These are phyloP conservation scores for Seladonia tumulorum DNA, from an alignment of 2,888 invertebrate genomes.

Conservation along the genomic window DNA sequence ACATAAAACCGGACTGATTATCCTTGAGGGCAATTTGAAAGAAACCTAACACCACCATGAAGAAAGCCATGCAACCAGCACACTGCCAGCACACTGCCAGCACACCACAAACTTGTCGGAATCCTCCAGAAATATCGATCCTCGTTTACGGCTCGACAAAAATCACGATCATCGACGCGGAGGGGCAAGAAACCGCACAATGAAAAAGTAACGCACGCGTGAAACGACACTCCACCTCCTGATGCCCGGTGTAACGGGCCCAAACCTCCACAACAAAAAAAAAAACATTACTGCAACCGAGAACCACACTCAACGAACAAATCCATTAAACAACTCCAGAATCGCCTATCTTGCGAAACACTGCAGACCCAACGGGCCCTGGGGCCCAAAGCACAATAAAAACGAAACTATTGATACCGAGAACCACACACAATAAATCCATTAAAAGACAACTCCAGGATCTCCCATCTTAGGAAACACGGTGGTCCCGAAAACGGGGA, in stretches of 20 bases:
- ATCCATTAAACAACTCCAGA: not conserved
- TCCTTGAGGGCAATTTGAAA: not conserved
- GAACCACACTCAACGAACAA: not conserved
- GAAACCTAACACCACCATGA: not conserved
- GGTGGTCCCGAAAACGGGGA: not conserved
- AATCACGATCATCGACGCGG: not conserved
- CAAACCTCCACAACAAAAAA: not conserved
- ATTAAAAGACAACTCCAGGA: not conserved
- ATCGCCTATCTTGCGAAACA: not conserved
- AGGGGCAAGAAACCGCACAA: not conserved
- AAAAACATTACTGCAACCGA: not conserved
- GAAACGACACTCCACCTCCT: not conserved
- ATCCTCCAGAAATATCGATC: not conserved
- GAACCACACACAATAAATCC: not conserved
- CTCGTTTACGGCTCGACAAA: not conserved
- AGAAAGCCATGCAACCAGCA: not conserved
- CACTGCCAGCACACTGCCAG: not conserved
- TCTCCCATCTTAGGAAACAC: not conserved
- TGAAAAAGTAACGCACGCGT: not conserved
- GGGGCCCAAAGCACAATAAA: not conserved
- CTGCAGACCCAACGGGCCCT: not conserved
- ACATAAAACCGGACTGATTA: not conserved
- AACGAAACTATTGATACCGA: not conserved
- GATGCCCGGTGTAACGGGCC: not conserved
- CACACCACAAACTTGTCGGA: not conserved